A percentile compares a stretch with the other conserved stretches of the same genome.
These are phyloP conservation scores for Salvelinus sp. DNA, from an alignment of 2,113 vertebrate genomes.

Conservation along the genomic window DNA sequence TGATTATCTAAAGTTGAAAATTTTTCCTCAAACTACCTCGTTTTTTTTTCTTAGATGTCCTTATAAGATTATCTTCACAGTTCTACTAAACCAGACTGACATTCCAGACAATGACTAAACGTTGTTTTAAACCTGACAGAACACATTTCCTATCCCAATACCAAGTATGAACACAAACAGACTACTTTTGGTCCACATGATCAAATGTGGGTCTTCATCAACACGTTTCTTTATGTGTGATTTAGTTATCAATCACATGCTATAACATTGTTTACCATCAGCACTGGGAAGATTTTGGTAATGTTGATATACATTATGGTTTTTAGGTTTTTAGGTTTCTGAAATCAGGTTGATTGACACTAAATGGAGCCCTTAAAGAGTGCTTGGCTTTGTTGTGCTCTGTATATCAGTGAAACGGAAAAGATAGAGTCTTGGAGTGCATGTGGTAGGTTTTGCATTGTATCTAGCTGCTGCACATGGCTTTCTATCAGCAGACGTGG, in stretches of 20 bases:
- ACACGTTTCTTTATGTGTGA: no score
- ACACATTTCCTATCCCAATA: background rate
- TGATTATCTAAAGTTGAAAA: background rate
- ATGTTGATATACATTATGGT: background rate
- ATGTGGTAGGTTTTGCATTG: slow-evolving; percentile 46
- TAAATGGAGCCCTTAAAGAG: background rate
- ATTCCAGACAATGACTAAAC: background rate
- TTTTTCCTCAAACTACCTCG: background rate
- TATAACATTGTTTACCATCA: no score
- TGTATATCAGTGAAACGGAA: slow-evolving; percentile 18
- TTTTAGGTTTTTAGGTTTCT: background rate
- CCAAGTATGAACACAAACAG: background rate
- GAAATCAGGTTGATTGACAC: background rate
- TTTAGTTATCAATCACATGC: no score
- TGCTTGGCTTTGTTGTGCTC: slow-evolving; percentile 19
- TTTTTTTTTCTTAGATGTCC: background rate
- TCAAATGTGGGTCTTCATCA: background rate
- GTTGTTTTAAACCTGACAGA: background rate
- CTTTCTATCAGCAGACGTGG: slow-evolving; percentile 46
- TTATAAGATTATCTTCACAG: background rate
- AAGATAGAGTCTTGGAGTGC: slow-evolving; percentile 38
- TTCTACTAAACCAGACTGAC: background rate
- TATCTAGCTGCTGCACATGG: slow-evolving; percentile 7
- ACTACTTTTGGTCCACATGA: background rate
- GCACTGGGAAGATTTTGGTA: no score